Conservation (phyloP, 2,113 vertebrate species). For the Aleadryas rufinucha region DNA sequence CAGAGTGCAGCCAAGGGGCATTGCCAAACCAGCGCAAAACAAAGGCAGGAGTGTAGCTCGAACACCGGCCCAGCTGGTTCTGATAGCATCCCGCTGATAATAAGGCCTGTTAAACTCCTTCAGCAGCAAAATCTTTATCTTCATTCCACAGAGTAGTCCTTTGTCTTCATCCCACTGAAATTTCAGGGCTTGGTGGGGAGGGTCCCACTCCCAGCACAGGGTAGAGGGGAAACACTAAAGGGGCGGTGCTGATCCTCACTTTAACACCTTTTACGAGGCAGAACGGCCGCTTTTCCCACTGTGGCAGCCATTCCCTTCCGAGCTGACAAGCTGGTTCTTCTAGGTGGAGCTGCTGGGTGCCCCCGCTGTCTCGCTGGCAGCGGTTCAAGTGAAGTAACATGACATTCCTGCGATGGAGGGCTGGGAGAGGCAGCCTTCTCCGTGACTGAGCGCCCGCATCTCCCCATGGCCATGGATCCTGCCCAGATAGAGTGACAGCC, state of each 20-base stretch:
- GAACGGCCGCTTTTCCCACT: neutral
- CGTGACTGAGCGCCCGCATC: neutral
- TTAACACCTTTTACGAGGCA: neutral
- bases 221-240: neutral
- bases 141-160: neutral
- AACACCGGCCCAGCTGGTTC: constrained; percentile 22
- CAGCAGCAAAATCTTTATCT: constrained; percentile 9
- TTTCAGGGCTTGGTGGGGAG: neutral
- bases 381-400: neutral
- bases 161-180: neutral
- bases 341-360: neutral
- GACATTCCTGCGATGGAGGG: neutral
- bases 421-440: neutral
- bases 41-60: neutral
- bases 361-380: neutral
- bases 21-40: neutral
- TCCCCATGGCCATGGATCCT: neutral
- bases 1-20: constrained; percentile 12
- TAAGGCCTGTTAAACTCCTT: neutral
- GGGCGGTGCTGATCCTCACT: neutral
- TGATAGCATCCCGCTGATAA: constrained; percentile 15
- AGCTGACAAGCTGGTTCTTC: neutral
- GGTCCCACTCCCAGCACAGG: neutral
- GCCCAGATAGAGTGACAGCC: neutral
- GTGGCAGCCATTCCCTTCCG: neutral